Evolutionary conservation across 2,797 vertebrate genomes (phyloP), one percentile per base, ranked within the genome.

Genomic region (Hippopotamyrus pictus): DNA sequence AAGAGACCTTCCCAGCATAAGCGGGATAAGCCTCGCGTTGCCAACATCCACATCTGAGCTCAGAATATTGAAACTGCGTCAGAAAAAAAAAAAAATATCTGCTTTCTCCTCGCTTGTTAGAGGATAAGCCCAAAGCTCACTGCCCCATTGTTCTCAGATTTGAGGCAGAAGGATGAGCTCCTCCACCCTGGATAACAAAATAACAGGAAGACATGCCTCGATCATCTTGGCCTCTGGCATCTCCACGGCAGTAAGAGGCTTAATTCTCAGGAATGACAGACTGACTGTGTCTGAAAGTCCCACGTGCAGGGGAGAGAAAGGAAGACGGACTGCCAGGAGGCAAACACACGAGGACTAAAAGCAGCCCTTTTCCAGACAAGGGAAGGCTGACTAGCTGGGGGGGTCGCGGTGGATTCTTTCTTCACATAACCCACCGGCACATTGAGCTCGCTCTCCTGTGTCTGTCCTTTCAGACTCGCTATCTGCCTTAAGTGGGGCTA

Each of bases 1-100:
- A 22, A 65, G 86, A 65, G 54, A 88, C 82, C 54, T 22, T 65
- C 57, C 86, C 86, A 41, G 11, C 57, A 41, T 65, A 46, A 69
- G 41, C 3, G 0, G 33, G 19, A 22, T 44, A 46, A 46, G 37
- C 54, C 41, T 33, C n/a, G 41, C 57, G 19, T 65, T n/a, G 57
- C 37, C 86, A 65, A 88, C 86, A 65, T 46, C 86, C 86, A 33
- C 57, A 57, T 87, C 86, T 87, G 25, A 87, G 86, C 84, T 51
- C 86, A 41, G 53, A 62, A 37, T 54, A 62, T n/a, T 87, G 14
- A 87, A 87, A 86, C 51, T 57, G 51, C 51, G 4, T 79, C 73
- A 79, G 17, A 9, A 44, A 79, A 73, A 79, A 73, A 73, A 65
- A 44, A 46, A 17, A 17, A 57, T 5, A 84, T 84, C 46, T 62